Percentiles rank a stretch among this genome's conserved stretches.
Evolutionary conservation across 1,140 invertebrate genomes (phyloP).

Genomic region (Dysdera silvatica): DNA sequence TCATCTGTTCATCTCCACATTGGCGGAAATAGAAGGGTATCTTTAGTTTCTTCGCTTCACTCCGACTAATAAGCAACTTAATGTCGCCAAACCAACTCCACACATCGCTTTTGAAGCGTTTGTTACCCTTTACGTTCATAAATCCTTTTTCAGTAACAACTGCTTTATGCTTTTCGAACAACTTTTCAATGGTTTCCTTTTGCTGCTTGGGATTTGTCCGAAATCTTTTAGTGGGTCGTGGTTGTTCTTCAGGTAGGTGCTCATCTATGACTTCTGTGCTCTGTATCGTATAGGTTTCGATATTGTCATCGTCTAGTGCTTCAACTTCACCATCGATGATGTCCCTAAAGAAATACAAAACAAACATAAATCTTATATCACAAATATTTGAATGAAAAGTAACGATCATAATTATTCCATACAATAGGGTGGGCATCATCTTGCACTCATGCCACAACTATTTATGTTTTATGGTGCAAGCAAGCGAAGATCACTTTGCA

Average conservation of each 20-base stretch:
- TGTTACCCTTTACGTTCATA: conserved; percentile 25
- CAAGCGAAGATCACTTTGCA: no score
- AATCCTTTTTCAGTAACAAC: conserved; percentile 12
- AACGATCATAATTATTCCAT: not conserved
- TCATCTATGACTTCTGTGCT: not conserved
- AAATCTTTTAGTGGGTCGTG: conserved; percentile 2
- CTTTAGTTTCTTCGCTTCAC: conserved; percentile 18
- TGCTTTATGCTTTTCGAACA: conserved; percentile 19
- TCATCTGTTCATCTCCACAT: conserved; percentile 22
- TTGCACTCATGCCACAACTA: no score
- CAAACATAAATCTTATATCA: not conserved
- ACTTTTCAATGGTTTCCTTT: conserved; percentile 19
- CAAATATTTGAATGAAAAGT: not conserved
- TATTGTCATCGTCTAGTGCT: conserved; percentile 10
- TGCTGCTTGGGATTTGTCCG: conserved; percentile 16
- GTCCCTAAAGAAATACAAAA: not conserved
- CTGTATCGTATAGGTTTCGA: not conserved
- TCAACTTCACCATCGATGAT: conserved; percentile 17
- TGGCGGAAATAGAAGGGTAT: conserved; percentile 18
- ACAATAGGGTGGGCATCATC: no score
- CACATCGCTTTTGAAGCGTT: conserved; percentile 20
- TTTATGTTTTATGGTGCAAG: no score
- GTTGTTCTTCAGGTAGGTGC: not conserved
- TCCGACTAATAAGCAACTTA: conserved; percentile 18
- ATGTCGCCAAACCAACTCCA: conserved; percentile 27